phyloP scores from a whole-genome alignment of 2,888 invertebrate species.

The Athalia circularis region DNA sequence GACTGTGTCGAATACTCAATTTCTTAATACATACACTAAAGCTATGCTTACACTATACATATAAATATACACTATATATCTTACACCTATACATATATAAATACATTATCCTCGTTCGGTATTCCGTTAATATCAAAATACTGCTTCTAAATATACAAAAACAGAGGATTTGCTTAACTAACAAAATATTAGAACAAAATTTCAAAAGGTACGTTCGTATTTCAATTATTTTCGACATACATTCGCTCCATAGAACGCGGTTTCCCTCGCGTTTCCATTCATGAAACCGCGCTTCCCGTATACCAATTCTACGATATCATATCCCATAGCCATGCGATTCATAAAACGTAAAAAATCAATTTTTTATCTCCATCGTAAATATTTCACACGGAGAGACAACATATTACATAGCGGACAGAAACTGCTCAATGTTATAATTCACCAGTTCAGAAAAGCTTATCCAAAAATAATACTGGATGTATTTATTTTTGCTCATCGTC shows the following conservation, averaged over 20 bases:
- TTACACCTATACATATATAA: background rate
- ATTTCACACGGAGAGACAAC: too few relatives aligned
- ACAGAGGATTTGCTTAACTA: background rate
- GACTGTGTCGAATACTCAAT: background rate
- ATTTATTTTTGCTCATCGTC: too few relatives aligned
- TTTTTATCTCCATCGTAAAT: too few relatives aligned
- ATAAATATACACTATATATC: slow-evolving; percentile 13
- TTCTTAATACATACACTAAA: background rate
- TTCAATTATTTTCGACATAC: background rate
- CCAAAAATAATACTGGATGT: too few relatives aligned
- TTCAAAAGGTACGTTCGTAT: slow-evolving; percentile 26
- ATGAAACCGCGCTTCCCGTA: too few relatives aligned
- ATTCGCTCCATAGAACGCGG: background rate
- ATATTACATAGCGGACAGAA: too few relatives aligned
- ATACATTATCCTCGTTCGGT: background rate
- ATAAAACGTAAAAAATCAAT: too few relatives aligned
- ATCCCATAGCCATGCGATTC: too few relatives aligned
- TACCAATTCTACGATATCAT: too few relatives aligned
- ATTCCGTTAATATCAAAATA: slow-evolving; percentile 22
- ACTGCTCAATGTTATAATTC: too few relatives aligned
- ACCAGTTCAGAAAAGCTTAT: too few relatives aligned
- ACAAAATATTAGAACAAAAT: background rate
- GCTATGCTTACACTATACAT: slow-evolving; percentile 5
- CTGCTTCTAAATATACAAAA: slow-evolving; percentile 23
- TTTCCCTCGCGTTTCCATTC: too few relatives aligned